phyloP scores from a whole-genome alignment of 2,797 vertebrate species.

The Muscicapa comitata region DNA sequence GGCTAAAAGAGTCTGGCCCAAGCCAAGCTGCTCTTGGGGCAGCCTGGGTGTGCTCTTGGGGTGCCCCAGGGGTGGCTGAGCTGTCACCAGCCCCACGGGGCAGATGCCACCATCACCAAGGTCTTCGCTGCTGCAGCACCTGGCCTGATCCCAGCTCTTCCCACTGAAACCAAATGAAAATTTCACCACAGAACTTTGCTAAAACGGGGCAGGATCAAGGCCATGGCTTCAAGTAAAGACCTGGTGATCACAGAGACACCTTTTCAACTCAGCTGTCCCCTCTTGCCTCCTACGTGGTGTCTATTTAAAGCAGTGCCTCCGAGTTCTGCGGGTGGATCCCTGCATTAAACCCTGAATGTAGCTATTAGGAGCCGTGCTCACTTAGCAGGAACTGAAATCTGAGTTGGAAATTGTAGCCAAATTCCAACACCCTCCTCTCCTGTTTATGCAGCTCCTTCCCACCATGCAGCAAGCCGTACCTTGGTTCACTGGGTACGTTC shows the following conservation, averaged over 20 bases:
- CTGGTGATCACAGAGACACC: background rate
- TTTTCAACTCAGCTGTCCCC: conserved; percentile 25
- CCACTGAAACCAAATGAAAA: background rate
- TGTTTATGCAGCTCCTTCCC: conserved; percentile 62
- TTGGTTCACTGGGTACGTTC: conserved; percentile 58
- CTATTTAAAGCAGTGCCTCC: conserved; percentile 38
- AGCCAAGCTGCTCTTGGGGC: background rate
- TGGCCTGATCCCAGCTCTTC: background rate
- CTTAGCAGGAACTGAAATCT: conserved; percentile 48
- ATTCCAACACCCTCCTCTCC: conserved; percentile 63
- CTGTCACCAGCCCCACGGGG: background rate
- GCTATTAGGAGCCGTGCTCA: conserved; percentile 55
- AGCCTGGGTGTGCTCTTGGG: background rate
- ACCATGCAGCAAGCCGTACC: conserved; percentile 49
- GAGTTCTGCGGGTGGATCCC: conserved; percentile 32
- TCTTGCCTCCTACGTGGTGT: conserved; percentile 10
- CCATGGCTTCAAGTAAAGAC: background rate
- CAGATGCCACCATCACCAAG: background rate
- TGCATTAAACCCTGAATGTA: conserved; percentile 38
- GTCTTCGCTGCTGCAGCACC: background rate
- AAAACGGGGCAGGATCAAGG: background rate
- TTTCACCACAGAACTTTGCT: background rate
- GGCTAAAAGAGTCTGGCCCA: background rate
- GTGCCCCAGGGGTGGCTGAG: background rate
- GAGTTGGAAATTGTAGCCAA: conserved; percentile 63